These are phyloP conservation scores for Ammospiza nelsoni DNA, from an alignment of 2,113 vertebrate species.

Conservation along the genomic window DNA sequence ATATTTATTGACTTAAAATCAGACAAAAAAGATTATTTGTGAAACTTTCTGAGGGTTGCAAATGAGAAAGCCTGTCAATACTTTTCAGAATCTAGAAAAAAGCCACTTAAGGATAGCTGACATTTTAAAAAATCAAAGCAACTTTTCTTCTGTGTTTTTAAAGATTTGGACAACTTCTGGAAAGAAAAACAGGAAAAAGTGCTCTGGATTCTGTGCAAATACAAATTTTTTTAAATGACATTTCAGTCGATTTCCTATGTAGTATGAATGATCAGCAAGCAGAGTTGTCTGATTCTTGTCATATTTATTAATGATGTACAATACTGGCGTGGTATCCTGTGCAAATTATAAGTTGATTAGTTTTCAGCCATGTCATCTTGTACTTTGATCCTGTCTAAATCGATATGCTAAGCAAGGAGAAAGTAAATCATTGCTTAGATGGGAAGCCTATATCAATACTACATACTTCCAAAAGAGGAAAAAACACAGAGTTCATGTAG, in stretches of 20 bases:
- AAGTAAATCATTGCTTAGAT: conserved; percentile 31
- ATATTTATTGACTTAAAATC: conserved; percentile 25
- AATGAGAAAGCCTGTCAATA: conserved; percentile 19
- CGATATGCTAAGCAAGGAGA: conserved; percentile 20
- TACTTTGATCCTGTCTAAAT: conserved; percentile 35
- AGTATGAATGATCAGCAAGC: conserved; percentile 27
- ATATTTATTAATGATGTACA: conserved; percentile 55
- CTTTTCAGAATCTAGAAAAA: background rate
- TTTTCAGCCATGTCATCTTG: conserved; percentile 30
- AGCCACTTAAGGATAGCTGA: background rate
- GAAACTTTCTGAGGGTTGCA: background rate
- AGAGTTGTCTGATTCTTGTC: conserved; percentile 27
- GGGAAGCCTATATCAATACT: conserved; percentile 6
- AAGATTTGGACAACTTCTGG: background rate
- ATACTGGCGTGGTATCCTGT: background rate
- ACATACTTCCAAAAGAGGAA: background rate
- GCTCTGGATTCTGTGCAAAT: background rate
- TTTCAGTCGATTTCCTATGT: conserved; percentile 26
- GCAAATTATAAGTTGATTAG: conserved; percentile 52
- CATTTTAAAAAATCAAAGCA: conserved; percentile 26
- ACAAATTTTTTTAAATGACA: background rate
- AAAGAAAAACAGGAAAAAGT: conserved; percentile 2
- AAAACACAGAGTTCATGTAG: background rate
- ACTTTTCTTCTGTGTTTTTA: background rate
- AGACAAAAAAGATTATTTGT: background rate